Evolutionary conservation across 1,140 invertebrate species (phyloP), one percentile per base, ranked within the genome.

Genomic region (Conopomorpha cramerella): DNA sequence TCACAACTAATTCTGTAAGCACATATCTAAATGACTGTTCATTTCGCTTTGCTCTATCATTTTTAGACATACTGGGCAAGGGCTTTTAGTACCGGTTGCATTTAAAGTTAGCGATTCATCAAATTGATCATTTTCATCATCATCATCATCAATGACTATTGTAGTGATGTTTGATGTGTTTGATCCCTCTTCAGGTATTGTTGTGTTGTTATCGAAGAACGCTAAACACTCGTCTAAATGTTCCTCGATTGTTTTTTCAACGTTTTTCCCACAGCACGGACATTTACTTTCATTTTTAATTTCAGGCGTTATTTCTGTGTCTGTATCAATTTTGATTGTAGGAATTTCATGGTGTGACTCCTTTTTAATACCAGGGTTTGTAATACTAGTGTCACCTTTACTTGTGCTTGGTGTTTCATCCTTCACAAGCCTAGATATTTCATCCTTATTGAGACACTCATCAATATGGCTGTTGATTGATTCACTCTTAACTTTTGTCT

Each of bases 181-280:
- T n/a, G n/a, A n/a, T 2, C 52, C 59, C 43, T 64, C 57, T 25
- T 55, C 42, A 14, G 56, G 54, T 39, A 51, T 50, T 15, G 50
- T 60, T 1, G 19, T 43, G 32, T 59, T 43, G 16, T 66, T 54
- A 33, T 58, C 43, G 38, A 66, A 63, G 39, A 72, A 68, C 0
- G 51, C 44, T 25, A 85, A 55, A 48, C 86, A 87, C 37, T 81
- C 79, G 30, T 88, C 84, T 17, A 87, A 65, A 77, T 88, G 86
- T 34, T 80, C 70, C 49, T 79, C 68, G n/a, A 87, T 65, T 1
- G 72, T 40, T 18, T 61, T 72, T 18, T 62, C 46, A 23, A 87
- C 66, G 23, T 62, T 46, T 27, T 65, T 63, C 14, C 81, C 80
- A 54, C 88, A 89, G 36, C 83, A 82, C 14, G 87, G 81, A 65